Base-by-base conservation (phyloP, 1,140 invertebrate species). In the Oryzaephilus surinamensis region DNA sequence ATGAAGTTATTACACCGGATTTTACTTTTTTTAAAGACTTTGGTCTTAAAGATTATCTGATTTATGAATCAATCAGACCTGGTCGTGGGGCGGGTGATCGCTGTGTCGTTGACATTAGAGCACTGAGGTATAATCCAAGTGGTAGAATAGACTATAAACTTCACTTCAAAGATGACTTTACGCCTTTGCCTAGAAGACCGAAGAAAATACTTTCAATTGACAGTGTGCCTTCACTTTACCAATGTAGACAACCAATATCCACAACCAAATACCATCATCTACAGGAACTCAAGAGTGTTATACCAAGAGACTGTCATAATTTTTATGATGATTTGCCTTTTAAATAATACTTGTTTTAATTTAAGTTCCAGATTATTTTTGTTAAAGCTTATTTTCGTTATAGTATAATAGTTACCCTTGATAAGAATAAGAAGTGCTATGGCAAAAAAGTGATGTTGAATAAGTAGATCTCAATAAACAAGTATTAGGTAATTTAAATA, bases 1-100 rank as follows among this genome's bases (percentile, higher is more conserved):
- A 41, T 13, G 8, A 34, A 11, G 29, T 41, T n/a, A 8, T 19
- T 28, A 13, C 4, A 30, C 6, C 41, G 27, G 8, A 17, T 28
- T 20, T 18, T 15, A n/a, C 4, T n/a, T 39, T 32, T 24, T 39
- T 39, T 21, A 14, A 17, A 18, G 14, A 39, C 10, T 32, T n/a
- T 8, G 17, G 13, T 23, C 4, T 19, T 13, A 1, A 16, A n/a
- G 18, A 33, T 10, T 15, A 8, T 8, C 8, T 2, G 29, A 30
- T 7, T n/a, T 20, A 26, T 5, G 6, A 6, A 4, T 26, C 32
- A 33, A 33, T 33, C 2, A 6, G 32, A 15, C 32, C 18, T 1
- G 32, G 19, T 33, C 12, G 15, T 15, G 12, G 12, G 13, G 12
- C 12, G 8, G 28, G 28, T 29, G 28, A 29, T 29, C 7, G 13